A percentile compares a stretch with the other conserved stretches of the same genome.
phyloP scores from a whole-genome alignment of 2,888 invertebrate species.

The Chorisops tibialis region DNA sequence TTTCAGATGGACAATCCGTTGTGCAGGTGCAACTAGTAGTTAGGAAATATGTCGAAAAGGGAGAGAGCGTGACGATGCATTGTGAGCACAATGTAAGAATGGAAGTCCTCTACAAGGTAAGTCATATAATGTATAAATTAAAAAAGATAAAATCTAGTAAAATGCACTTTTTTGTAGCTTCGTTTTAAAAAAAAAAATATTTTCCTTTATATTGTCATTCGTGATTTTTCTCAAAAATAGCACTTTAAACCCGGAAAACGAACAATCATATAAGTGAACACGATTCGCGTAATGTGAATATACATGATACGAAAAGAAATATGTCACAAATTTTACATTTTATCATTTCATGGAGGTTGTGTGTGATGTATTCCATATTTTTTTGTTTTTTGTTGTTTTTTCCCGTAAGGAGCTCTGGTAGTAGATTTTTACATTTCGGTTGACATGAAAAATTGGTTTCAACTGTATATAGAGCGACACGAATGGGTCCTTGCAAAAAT shows the following conservation, averaged over 20 bases:
- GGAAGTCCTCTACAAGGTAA: slow-evolving; percentile 74
- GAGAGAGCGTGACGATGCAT: slow-evolving; percentile 66
- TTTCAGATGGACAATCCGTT: slow-evolving; percentile 54
- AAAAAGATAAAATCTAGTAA: background rate
- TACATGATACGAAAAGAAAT: background rate
- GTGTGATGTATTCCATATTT: background rate
- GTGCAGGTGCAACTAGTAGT: slow-evolving; percentile 65
- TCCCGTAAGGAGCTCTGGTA: background rate
- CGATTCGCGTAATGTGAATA: background rate
- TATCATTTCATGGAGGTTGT: background rate
- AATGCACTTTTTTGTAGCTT: too few species aligned
- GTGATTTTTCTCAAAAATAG: background rate
- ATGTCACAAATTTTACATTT: background rate
- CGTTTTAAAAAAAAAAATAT: background rate
- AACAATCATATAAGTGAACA: background rate
- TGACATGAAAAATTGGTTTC: slow-evolving; percentile 5
- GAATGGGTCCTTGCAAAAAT: too few species aligned
- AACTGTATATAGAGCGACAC: background rate
- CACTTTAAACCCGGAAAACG: background rate
- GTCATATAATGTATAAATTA: background rate
- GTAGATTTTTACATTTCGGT: slow-evolving; percentile 7
- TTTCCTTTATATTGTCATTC: background rate
- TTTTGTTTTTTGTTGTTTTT: background rate
- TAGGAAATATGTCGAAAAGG: slow-evolving; percentile 70
- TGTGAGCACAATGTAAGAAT: slow-evolving; percentile 74